Evolutionary conservation across 2,113 vertebrate species (phyloP), one percentile per base, ranked within the genome.

Genomic region (Paraplagusia blochii): DNA sequence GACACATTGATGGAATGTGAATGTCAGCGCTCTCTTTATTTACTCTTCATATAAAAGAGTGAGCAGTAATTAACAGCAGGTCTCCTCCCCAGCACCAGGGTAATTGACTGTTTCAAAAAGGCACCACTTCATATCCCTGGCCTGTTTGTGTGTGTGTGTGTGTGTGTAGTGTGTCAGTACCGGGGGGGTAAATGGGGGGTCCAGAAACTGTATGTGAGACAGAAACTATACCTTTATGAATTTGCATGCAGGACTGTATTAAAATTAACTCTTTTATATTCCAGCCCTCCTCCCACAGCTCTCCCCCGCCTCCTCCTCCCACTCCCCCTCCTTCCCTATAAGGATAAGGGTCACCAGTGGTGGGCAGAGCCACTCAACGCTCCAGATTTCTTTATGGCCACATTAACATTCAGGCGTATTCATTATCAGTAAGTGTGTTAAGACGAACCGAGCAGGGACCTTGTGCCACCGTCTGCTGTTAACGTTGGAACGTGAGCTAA

Each of bases 11-110:
- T 96, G 95, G 95, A 98, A 98, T 98, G 95, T 95, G 93, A 96
- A 93, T 98, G 96, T 98, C 97, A 98, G 95, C 95, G 92, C 74
- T 90, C 93, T 92, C 92, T 95, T 95, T 98, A 98, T 99, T 99
- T 98, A 98, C 94, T 89, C 93, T 93, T 92, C 86, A 85, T 88
- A 91, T 88, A 90, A 90, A 90, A 88, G 71, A 76, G 71, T 82
- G 81, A 82, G 80, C 83, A 85, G 88, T 90, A 91, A 91, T 91
- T 91, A 90, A 90, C 84, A 90, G 84, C 83, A 84, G 82, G 87
- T 81, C 83, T 80, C 86, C 90, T 90, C 90, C 90, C 89, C 47
- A 91, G 80, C 90, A 85, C 82, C 91, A 93, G 92, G 94, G 95
- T 98, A 98, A 99, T 99, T 98, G 89, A 90, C 86, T 88, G 88